Base-by-base conservation (phyloP, 1,140 invertebrate genomes). In the Leptoteleia sp. region DNA sequence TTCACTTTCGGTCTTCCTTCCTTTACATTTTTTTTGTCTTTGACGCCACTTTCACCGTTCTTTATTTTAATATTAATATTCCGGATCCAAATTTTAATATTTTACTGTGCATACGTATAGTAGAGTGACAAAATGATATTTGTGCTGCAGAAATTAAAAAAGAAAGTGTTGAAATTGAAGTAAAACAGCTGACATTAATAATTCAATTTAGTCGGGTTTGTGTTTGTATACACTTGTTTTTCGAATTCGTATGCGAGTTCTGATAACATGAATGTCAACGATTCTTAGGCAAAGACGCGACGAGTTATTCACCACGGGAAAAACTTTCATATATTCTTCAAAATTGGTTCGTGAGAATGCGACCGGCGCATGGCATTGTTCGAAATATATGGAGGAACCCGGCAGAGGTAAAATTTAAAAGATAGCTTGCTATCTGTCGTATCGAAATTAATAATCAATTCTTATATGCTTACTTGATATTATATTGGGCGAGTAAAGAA, bases 311-410 rank as follows among this genome's bases (percentile, higher is more conserved):
- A 11, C 61, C 38, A 40, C 52, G 33, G 13, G 19, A 35, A 55
- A 57, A 57, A n/a, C n/a, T 57, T 57, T 55, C 43, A 19, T 52
- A 68, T 55, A 48, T 48, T 57, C 64, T 35, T 47, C 40, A 47
- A 68, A 68, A 57, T 57, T 68, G 50, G 57, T 57, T 68, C 43
- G 50, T 48, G 64, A 48, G 52, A 67, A 67, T 52, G 40, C 37
- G 47, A 37, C 16, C 33, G 47, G 47, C 29, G 61, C 27, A 43
- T 27, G 61, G 47, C 48, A 55, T 55, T 45, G 40, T 55, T 38
- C 17, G 50, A 67, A 54, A 54, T 54, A 54, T 52, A 43, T 43
- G 47, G 47, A 47, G 52, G 45, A 52, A 64, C 59, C 15, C 45
- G 22, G 13, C 15, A 31, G 33, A 7, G 11, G 6, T 31, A 22